Percentiles rank a stretch among this genome's conserved stretches.
phyloP scores from a whole-genome alignment of 2,113 vertebrate genomes.

The Microtus montanus region DNA sequence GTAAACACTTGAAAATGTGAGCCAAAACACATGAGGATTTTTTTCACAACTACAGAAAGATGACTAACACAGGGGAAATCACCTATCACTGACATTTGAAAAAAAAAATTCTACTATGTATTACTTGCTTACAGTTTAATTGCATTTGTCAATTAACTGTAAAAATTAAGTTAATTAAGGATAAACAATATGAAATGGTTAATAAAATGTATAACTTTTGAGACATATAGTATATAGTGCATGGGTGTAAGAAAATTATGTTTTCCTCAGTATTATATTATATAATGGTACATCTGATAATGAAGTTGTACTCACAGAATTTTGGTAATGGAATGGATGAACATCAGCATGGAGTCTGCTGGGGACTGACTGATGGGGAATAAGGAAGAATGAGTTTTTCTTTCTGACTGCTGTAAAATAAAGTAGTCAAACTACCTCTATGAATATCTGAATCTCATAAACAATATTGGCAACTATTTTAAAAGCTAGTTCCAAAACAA shows the following conservation, averaged over 20 bases:
- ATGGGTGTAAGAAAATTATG: neutral
- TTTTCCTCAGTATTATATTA: neutral
- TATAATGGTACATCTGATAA: neutral
- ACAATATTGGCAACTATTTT: neutral
- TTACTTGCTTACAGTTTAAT: neutral
- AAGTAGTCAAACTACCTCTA: neutral
- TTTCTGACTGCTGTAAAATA: neutral
- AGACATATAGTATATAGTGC: neutral
- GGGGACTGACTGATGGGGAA: neutral
- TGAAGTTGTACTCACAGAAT: neutral
- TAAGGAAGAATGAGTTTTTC: neutral
- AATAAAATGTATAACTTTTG: neutral
- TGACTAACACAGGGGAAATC: neutral
- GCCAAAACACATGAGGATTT: neutral
- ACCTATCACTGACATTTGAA: neutral
- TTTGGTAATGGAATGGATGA: neutral
- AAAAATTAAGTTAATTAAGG: neutral
- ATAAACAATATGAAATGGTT: neutral
- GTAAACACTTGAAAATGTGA: neutral
- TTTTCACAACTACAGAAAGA: neutral
- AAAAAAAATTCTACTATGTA: neutral
- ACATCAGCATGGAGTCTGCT: neutral
- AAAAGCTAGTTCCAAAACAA: neutral
- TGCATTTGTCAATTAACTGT: neutral
- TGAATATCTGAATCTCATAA: neutral